These are phyloP conservation scores for Scleropages formosus DNA, from an alignment of 2,797 vertebrate species.

Conservation along the genomic window DNA sequence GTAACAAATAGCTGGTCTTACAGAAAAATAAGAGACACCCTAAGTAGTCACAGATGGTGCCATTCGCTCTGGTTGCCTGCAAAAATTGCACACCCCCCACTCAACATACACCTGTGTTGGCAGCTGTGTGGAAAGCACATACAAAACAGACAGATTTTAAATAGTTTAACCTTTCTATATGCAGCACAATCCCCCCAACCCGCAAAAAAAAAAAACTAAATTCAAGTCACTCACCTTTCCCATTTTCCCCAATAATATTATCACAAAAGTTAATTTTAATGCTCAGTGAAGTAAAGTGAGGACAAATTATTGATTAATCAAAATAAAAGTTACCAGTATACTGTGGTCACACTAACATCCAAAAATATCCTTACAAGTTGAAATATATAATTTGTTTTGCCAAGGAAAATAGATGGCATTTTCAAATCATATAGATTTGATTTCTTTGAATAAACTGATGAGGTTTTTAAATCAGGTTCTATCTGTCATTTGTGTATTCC, in stretches of 20 bases:
- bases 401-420: constrained; percentile 71
- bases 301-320: constrained; percentile 79
- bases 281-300: constrained; percentile 79
- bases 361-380: constrained; percentile 76
- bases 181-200: constrained; percentile 71
- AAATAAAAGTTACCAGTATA: constrained; percentile 70
- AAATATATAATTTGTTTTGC: constrained; percentile 69
- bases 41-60: constrained; percentile 45
- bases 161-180: constrained; percentile 79
- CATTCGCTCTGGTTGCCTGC: constrained; percentile 30
- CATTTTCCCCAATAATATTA: constrained; percentile 62
- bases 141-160: constrained; percentile 73
- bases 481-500: constrained; percentile 39
- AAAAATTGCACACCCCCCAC: constrained; percentile 32
- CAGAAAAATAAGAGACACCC: constrained; percentile 50
- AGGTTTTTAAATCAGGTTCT: constrained; percentile 12
- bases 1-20: constrained; percentile 22
- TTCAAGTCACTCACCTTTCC: constrained; percentile 83
- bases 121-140: constrained; percentile 80
- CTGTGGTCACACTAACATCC: constrained; percentile 78
- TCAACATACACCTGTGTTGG: constrained; percentile 64
- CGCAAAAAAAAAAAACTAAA: constrained; percentile 58
- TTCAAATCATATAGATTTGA: constrained; percentile 45
- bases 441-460: constrained; percentile 33
- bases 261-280: constrained; percentile 51